phyloP scores from a whole-genome alignment of 2,888 invertebrate species.

The Dicyrtoma fusca region DNA sequence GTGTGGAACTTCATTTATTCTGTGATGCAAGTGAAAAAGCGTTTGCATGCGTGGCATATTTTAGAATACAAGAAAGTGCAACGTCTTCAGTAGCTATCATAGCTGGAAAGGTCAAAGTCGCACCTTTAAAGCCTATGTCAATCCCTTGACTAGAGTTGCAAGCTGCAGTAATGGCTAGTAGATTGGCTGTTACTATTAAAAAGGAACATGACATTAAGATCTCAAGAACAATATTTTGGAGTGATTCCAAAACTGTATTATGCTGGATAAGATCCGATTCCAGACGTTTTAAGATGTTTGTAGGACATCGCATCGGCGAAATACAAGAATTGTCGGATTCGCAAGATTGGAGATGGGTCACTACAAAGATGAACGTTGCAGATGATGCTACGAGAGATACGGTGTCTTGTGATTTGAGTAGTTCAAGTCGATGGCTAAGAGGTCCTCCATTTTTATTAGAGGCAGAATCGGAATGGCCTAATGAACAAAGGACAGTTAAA shows the following conservation, averaged over 20 bases:
- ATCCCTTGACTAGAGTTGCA: slow-evolving; percentile 47
- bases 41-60: slow-evolving; percentile 29
- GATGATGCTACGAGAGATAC: slow-evolving; percentile 45
- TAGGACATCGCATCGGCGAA: slow-evolving; percentile 47
- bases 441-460: slow-evolving; percentile 46
- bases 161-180: slow-evolving; percentile 39
- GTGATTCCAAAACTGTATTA: slow-evolving; percentile 44
- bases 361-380: slow-evolving; percentile 44
- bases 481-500: slow-evolving; percentile 6
- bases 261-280: slow-evolving; percentile 42
- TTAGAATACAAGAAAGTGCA: not conserved
- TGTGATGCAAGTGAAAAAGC: slow-evolving; percentile 38
- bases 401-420: not conserved
- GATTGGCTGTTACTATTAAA: slow-evolving; percentile 16
- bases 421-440: slow-evolving; percentile 39
- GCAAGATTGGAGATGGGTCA: slow-evolving; percentile 46
- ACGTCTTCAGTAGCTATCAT: not conserved
- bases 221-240: slow-evolving; percentile 33
- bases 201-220: slow-evolving; percentile 29
- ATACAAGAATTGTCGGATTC: slow-evolving; percentile 39
- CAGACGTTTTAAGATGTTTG: slow-evolving; percentile 40
- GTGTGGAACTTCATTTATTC: slow-evolving; percentile 29
- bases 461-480: slow-evolving; percentile 31
- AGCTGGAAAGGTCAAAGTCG: slow-evolving; percentile 34
- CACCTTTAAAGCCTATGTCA: slow-evolving; percentile 31